Conservation (phyloP, 2,797 vertebrate genomes). For the Neostethus bicornis region DNA sequence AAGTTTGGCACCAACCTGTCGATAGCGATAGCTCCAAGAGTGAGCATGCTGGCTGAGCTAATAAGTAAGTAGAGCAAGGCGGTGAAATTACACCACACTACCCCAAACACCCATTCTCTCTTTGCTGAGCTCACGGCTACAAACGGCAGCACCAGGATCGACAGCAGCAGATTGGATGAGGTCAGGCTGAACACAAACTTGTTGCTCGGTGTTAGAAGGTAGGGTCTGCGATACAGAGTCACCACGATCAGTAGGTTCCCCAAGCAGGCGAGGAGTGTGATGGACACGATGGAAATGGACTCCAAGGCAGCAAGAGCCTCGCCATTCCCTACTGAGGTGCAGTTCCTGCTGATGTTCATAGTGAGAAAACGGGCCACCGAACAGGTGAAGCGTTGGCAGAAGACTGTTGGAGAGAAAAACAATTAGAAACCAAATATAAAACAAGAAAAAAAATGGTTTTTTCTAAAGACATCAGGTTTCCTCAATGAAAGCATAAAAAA, state of each 20-base stretch:
- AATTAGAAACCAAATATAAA: no score
- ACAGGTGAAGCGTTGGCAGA: conserved; percentile 74
- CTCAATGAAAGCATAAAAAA: no score
- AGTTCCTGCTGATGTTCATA: conserved; percentile 89
- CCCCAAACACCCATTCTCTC: conserved; percentile 95
- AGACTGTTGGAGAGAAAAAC: conserved; percentile 54
- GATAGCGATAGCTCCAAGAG: conserved; percentile 94
- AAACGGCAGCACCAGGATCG: conserved; percentile 91
- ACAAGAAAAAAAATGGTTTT: no score
- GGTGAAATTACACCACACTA: conserved; percentile 99
- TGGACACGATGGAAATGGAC: conserved; percentile 88
- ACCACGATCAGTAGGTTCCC: conserved; percentile 92
- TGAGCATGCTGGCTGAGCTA: conserved; percentile 98
- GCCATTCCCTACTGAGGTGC: conserved; percentile 76
- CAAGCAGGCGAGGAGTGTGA: conserved; percentile 90
- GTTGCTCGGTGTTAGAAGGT: conserved; percentile 97
- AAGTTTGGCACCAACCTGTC: conserved; percentile 85
- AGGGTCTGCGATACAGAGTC: conserved; percentile 93
- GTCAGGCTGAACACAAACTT: conserved; percentile 99
- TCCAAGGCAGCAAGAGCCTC: conserved; percentile 81
- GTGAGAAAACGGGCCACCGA: conserved; percentile 65
- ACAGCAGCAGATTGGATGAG: conserved; percentile 93
- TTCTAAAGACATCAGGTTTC: no score
- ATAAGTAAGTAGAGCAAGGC: conserved; percentile 96
- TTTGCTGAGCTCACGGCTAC: conserved; percentile 90